These are phyloP conservation scores for Hemibagrus wyckioides DNA, from an alignment of 2,113 vertebrate genomes.

Conservation along the genomic window DNA sequence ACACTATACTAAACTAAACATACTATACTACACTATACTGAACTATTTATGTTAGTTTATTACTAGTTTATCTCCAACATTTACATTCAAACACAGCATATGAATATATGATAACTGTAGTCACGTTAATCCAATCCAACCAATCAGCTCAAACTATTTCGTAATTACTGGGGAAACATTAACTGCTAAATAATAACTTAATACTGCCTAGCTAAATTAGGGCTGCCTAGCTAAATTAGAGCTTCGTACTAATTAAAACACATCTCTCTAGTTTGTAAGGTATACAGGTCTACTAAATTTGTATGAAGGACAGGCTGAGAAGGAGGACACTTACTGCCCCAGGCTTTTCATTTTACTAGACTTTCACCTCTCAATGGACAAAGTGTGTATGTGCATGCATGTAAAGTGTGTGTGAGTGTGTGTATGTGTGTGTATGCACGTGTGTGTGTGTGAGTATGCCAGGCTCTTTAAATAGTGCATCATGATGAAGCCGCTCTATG, in stretches of 20 bases:
- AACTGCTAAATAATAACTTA: too few species aligned
- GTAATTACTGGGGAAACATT: background rate
- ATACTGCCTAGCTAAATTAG: background rate
- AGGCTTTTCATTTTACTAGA: conserved; percentile 25
- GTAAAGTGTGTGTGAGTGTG: background rate
- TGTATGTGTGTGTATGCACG: background rate
- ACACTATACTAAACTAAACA: background rate
- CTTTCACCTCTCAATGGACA: conserved; percentile 9
- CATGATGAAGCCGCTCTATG: conserved; percentile 26
- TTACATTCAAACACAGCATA: background rate
- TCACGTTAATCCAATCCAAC: background rate
- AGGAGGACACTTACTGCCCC: background rate
- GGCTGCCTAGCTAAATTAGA: background rate
- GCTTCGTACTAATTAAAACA: background rate
- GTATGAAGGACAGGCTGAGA: background rate
- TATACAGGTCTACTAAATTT: background rate
- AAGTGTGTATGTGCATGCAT: background rate
- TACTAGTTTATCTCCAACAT: background rate
- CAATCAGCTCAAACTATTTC: background rate
- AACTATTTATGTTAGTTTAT: too few species aligned
- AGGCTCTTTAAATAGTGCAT: conserved; percentile 20
- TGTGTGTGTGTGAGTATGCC: background rate
- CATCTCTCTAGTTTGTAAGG: background rate
- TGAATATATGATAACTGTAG: background rate
- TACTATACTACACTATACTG: background rate